These are phyloP conservation scores for Bombus huntii DNA, from an alignment of 1,140 invertebrate species.

Conservation along the genomic window DNA sequence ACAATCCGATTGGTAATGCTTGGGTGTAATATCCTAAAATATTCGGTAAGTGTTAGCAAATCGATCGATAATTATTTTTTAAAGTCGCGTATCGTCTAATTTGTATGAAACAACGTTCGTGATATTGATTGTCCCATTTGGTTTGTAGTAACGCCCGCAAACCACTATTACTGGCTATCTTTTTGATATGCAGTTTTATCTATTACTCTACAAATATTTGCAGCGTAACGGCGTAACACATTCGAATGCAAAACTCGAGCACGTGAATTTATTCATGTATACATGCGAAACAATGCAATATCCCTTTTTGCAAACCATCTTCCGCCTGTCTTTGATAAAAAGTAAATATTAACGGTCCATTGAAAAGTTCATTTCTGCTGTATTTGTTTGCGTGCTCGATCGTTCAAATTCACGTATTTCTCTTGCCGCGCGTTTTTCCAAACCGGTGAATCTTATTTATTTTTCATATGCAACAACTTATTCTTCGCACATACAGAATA, in stretches of 20 bases:
- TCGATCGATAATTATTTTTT: constrained; percentile 16
- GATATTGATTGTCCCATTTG: constrained; percentile 54
- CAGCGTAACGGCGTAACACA: background rate
- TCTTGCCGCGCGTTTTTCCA: background rate
- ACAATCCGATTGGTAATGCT: background rate
- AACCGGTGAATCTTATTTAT: background rate
- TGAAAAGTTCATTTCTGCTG: background rate
- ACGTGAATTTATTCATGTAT: background rate
- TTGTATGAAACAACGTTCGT: constrained; percentile 29
- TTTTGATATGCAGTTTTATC: background rate
- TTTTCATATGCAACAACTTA: background rate
- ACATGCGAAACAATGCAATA: background rate
- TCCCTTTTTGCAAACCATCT: background rate
- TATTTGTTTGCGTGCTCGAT: background rate
- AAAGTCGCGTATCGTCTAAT: background rate
- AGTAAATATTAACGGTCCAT: background rate
- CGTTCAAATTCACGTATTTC: background rate
- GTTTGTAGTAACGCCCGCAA: constrained; percentile 18
- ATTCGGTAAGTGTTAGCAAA: background rate
- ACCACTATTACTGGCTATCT: background rate
- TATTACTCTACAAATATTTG: background rate
- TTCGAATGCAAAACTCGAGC: background rate
- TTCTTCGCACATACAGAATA: background rate
- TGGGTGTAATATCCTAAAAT: background rate
- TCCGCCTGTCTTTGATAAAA: background rate